Evolutionary conservation across 2,113 vertebrate species (phyloP).

Genomic region (Psophia crepitans): DNA sequence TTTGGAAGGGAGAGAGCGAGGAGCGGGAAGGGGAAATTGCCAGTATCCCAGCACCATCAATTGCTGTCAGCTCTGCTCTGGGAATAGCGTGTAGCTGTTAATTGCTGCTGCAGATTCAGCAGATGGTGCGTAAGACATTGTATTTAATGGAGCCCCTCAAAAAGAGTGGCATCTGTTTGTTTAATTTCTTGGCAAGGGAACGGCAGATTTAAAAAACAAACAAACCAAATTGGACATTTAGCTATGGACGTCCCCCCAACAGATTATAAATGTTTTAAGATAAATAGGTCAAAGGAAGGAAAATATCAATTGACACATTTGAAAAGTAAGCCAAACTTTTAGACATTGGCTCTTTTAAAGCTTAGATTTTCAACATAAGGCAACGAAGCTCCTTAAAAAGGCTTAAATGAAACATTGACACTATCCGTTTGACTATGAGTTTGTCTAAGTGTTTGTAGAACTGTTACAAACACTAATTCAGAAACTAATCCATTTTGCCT

Average conservation of each 20-base stretch:
- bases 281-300: constrained; percentile 61
- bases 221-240: constrained; percentile 47
- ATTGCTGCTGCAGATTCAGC: constrained; percentile 74
- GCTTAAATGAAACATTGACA: not conserved
- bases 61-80: constrained; percentile 57
- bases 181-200: constrained; percentile 71
- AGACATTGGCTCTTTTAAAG: not conserved
- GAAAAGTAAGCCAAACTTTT: constrained; percentile 19
- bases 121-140: constrained; percentile 71
- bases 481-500: not conserved
- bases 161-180: constrained; percentile 76
- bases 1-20: not conserved
- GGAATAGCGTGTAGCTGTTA: constrained; percentile 69
- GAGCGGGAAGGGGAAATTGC: not conserved
- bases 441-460: not conserved
- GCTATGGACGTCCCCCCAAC: constrained; percentile 17
- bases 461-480: not conserved
- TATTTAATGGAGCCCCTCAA: constrained; percentile 66
- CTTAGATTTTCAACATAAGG: not conserved
- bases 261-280: constrained; percentile 56
- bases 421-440: not conserved
- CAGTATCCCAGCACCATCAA: not conserved
- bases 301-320: constrained; percentile 16
- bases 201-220: constrained; percentile 66
- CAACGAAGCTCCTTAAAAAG: not conserved